Evolutionary conservation across 2,797 vertebrate species (phyloP), one percentile per base, ranked within the genome.

Genomic region (Falco berigora): DNA sequence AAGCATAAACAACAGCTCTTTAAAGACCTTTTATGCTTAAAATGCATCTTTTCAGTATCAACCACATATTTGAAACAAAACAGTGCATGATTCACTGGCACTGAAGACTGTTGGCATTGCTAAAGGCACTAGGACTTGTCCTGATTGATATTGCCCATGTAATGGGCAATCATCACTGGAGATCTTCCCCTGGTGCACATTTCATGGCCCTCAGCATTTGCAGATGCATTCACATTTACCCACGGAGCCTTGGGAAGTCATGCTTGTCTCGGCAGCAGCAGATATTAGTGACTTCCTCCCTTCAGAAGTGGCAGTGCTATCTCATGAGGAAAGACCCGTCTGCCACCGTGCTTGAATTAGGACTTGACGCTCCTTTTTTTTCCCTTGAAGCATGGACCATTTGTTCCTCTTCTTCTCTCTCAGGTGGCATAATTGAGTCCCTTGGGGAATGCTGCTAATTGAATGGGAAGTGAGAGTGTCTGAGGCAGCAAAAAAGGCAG

Each of bases 401-500:
- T 95, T 92, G 90, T 12, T 93, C 46, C 87, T 28, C 52, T 64
- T 71, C 76, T 81, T 82, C 64, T 86, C 72, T 76, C 78, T 93
- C 86, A 68, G 72, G 92, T 94, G 92, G 61, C 6, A 2, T 88
- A 92, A 85, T 63, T 89, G 79, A 90, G 69, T 68, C 82, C 91
- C 76, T 40, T 58, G 90, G 68, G 87, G 78, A 91, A 90, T 3
- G 53, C 4, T 84, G 72, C 28, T 91, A 94, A 95, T 64, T 59
- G 82, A 94, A 92, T 50, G 85, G 92, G 87, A 90, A 95, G 78
- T 72, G n/a, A 92, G 77, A 55, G 32, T 42, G 58, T 28, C 73
- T 88, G 81, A 94, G 56, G 4, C 12, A 93, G 80, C 74, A 93
- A 81, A 79, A 96, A 61, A 95, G 84, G 77, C 84, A 89, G 91